Percentiles rank a stretch among this genome's conserved stretches.
phyloP scores from a whole-genome alignment of 2,888 invertebrate genomes.

The Erebia epiphron region DNA sequence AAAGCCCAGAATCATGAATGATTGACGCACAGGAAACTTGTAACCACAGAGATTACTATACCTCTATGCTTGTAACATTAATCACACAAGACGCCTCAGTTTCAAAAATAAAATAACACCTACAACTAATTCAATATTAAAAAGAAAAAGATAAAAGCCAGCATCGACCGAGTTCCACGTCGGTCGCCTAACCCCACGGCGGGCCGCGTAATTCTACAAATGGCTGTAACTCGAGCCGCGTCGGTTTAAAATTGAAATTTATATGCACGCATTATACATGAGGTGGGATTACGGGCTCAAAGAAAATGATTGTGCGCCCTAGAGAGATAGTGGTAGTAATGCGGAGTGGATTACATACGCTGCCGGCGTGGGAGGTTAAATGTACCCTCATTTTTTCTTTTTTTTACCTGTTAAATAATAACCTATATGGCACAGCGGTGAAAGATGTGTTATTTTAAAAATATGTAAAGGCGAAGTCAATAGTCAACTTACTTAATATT shows the following conservation, averaged over 20 bases:
- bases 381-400: slow-evolving; percentile 16
- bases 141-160: slow-evolving; percentile 26
- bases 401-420: slow-evolving; percentile 3
- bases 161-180: slow-evolving; percentile 21
- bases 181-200: slow-evolving; percentile 42
- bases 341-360: slow-evolving; percentile 41
- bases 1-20: too few species aligned
- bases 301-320: slow-evolving; percentile 53
- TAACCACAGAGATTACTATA: too few species aligned
- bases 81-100: background rate
- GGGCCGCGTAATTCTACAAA: slow-evolving; percentile 71
- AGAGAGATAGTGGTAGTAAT: slow-evolving; percentile 48
- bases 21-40: too few species aligned
- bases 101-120: background rate
- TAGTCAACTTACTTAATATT: too few species aligned
- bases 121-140: slow-evolving; percentile 12
- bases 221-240: slow-evolving; percentile 75
- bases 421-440: background rate
- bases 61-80: too few species aligned
- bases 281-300: slow-evolving; percentile 63
- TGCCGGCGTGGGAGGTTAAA: slow-evolving; percentile 12
- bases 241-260: slow-evolving; percentile 82
- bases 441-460: background rate
- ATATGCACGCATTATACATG: slow-evolving; percentile 80
- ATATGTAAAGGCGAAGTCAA: background rate